A percentile compares a stretch with the other conserved stretches of the same genome.
These are phyloP conservation scores for Meteorus sp. DNA, from an alignment of 1,140 invertebrate genomes.

Conservation along the genomic window DNA sequence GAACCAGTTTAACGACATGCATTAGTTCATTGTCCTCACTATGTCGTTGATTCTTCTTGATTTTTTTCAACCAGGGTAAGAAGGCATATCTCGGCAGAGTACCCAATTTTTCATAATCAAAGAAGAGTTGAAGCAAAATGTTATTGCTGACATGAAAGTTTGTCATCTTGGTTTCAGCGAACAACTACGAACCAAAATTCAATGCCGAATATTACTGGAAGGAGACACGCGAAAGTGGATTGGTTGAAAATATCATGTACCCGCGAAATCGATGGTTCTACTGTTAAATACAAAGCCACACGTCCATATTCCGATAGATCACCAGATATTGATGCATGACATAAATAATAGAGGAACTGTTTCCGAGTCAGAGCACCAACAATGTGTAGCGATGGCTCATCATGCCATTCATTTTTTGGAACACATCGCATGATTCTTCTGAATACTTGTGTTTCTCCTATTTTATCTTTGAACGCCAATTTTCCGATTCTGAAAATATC, in stretches of 20 bases:
- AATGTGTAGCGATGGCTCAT: constrained; percentile 34
- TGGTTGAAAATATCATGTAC: constrained; percentile 34
- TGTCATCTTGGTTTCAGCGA: not conserved
- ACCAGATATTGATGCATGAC: constrained; percentile 27
- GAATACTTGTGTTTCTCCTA: not conserved
- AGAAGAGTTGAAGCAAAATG: constrained; percentile 35
- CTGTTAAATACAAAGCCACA: constrained; percentile 32
- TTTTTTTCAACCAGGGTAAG: constrained; percentile 25
- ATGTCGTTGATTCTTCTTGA: not conserved
- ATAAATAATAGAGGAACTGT: constrained; percentile 28
- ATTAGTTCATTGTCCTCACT: constrained; percentile 21
- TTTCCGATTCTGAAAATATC: constrained; percentile 28
- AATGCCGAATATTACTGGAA: not conserved
- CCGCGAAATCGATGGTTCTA: constrained; percentile 32
- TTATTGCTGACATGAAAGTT: not conserved
- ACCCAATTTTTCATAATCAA: constrained; percentile 40
- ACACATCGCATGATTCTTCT: constrained; percentile 23
- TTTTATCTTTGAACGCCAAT: not conserved
- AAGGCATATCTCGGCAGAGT: constrained; percentile 37
- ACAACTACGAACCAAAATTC: not conserved
- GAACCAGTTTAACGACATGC: constrained; percentile 41
- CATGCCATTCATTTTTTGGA: constrained; percentile 28
- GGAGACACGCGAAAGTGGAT: not conserved
- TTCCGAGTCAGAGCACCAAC: constrained; percentile 18
- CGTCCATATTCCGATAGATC: constrained; percentile 30